Evolutionary conservation across 2,113 vertebrate genomes (phyloP).

Genomic region (Lathamus discolor): DNA sequence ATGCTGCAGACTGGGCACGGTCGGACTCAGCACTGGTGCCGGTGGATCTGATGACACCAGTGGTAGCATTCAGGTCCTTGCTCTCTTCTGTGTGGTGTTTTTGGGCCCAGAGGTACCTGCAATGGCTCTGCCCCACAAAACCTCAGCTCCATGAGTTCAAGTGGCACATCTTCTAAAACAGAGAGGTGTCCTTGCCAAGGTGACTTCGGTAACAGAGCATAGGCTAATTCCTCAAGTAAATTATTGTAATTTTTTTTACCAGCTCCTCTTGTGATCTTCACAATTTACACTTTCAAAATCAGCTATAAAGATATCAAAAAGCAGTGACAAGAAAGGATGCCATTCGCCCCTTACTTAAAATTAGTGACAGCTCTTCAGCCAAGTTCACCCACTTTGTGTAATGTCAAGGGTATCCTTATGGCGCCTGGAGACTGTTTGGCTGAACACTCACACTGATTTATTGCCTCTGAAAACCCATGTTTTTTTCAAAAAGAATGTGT

Average conservation of each 20-base stretch:
- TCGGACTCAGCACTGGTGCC: accelerated
- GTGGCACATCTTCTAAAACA: background rate
- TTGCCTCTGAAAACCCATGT: background rate
- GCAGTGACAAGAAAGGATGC: background rate
- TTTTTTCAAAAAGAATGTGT: background rate
- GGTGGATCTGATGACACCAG: background rate
- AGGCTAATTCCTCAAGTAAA: background rate
- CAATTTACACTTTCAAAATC: background rate
- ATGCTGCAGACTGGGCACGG: accelerated
- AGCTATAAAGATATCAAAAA: background rate
- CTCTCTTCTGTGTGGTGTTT: background rate
- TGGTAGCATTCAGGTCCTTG: background rate
- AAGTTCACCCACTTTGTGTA: background rate
- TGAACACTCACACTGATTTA: background rate
- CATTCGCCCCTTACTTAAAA: background rate
- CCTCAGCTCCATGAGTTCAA: background rate
- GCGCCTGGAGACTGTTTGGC: background rate
- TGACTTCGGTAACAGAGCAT: background rate
- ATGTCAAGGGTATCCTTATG: background rate
- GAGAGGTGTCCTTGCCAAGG: background rate
- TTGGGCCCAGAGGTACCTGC: background rate
- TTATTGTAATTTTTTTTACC: background rate
- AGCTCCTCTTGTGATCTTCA: background rate
- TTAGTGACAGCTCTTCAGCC: background rate
- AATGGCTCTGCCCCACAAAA: background rate